These are phyloP conservation scores for Magallana nippona DNA, from an alignment of 2,888 invertebrate genomes.

Conservation along the genomic window DNA sequence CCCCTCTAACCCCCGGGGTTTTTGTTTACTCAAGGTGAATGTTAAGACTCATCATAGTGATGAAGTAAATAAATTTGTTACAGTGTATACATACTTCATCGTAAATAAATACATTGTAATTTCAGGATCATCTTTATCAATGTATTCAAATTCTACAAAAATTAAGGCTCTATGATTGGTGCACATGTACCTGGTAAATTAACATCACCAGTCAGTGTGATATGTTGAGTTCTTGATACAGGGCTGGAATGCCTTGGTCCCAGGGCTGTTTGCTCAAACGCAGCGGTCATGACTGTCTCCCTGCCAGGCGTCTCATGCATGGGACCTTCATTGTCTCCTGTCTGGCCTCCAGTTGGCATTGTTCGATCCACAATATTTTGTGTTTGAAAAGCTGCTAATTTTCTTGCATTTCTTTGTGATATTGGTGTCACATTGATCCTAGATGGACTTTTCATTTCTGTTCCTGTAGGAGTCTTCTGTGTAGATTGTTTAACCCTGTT, in stretches of 20 bases:
- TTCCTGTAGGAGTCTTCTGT: not conserved
- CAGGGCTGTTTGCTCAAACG: constrained; percentile 11
- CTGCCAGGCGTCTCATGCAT: not conserved
- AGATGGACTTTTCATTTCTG: not conserved
- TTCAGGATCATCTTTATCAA: too few species aligned
- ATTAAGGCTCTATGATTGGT: not conserved
- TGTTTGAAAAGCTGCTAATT: not conserved
- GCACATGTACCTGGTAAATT: not conserved
- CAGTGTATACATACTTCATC: too few species aligned
- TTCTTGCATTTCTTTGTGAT: not conserved
- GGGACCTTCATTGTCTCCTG: not conserved
- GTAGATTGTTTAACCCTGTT: not conserved
- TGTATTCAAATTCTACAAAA: not conserved
- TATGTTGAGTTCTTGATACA: not conserved
- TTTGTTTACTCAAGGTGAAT: too few species aligned
- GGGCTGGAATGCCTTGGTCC: constrained; percentile 17
- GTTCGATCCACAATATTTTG: not conserved
- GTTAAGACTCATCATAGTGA: too few species aligned
- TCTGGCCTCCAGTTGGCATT: not conserved
- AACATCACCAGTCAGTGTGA: not conserved
- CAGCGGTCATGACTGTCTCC: not conserved
- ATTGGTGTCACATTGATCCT: not conserved
- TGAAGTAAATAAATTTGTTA: too few species aligned
- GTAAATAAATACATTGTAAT: too few species aligned
- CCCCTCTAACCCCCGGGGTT: too few species aligned